Base-by-base conservation (phyloP, 2,888 invertebrate species). In the Eupeodes latifasciatus region DNA sequence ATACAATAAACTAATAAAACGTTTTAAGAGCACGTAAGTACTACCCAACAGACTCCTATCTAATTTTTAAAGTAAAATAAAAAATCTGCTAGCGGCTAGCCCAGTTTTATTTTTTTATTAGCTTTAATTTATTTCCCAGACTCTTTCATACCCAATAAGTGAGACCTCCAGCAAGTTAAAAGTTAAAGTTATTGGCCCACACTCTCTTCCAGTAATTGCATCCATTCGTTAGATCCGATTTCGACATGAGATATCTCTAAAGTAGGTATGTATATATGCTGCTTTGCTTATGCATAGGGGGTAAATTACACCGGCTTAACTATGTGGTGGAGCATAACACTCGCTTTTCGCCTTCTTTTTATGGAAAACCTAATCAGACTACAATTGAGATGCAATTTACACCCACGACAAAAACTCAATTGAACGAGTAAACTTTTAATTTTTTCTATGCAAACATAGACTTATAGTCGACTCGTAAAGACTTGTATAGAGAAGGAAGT, bases 381-480 rank as follows among this genome's bases (percentile, higher is more conserved):
- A 84, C 88, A 88, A 88, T 88, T 88, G 88, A 88, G 88, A 88
- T 88, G 85, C 85, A 88, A 88, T 88, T 88, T 88, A 88, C 88
- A 85, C 88, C 88, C 88, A 88, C 88, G 64, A 81, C 85, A 75
- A 75, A 40, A 82, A 82, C 57, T 82, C 74, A 74, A 81, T 80
- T 81, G 80, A 84, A 81, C 77, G 77, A 76, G 75, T 75, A 77
- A 72, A 76, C 49, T 16, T 27, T 27, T 34, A 12, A 49, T 74
- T 47, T 44, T 71, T 14, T 27, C 2, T 16, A 49, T 27, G 9
- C 16, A 27, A 27, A 27, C 7, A 10, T 49, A 10, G 36, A 5
- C 10, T n/a, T 47, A 40, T 11, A 27, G 12, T 27, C 27, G 36
- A 5, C 10, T n/a, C 34, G 40, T 11, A 27, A 9, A 10, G 36